phyloP scores from a whole-genome alignment of 2,797 vertebrate genomes.

The Amniataba percoides region DNA sequence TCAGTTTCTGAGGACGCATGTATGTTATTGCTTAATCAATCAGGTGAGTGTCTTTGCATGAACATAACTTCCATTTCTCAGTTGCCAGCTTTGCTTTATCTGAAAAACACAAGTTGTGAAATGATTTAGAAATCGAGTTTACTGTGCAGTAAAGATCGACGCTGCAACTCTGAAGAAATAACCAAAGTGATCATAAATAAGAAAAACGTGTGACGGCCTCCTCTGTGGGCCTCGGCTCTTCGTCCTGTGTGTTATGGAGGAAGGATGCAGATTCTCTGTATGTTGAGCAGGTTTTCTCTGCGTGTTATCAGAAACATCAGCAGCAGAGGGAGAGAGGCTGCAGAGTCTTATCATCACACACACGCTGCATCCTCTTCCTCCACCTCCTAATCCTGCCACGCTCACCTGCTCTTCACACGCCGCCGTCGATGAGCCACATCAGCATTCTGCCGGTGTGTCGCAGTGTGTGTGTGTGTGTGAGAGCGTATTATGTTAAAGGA shows the following conservation, averaged over 20 bases:
- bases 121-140: background rate
- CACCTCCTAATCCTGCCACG: background rate
- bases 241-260: background rate
- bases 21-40: no score
- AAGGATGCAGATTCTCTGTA: conserved; percentile 3
- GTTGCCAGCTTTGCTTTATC: background rate
- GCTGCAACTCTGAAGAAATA: no score
- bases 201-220: background rate
- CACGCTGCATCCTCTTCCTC: background rate
- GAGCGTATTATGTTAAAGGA: background rate
- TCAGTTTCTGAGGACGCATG: no score
- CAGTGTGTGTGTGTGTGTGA: background rate
- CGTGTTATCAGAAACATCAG: conserved; percentile 42
- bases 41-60: no score
- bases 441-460: background rate
- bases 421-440: conserved; percentile 2
- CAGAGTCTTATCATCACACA: conserved; percentile 19
- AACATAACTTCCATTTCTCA: background rate
- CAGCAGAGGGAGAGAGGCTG: conserved; percentile 30
- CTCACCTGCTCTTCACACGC: conserved; percentile 27
- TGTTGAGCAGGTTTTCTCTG: conserved; percentile 13
- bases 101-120: background rate
- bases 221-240: background rate
- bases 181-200: no score
- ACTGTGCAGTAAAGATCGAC: no score